Conservation (phyloP, 2,797 vertebrate species). For the Labeo calbasu region DNA sequence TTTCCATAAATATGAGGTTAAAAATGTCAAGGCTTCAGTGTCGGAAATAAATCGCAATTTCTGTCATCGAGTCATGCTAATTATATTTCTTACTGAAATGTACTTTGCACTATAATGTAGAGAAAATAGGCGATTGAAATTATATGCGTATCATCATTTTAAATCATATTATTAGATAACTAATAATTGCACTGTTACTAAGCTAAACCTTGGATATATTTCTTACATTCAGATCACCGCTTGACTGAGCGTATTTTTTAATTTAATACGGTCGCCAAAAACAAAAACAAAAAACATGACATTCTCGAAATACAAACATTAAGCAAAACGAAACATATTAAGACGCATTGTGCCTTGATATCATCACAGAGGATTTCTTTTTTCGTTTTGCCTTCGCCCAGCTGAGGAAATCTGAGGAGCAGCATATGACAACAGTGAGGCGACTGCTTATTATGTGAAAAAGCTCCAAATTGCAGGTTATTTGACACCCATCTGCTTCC, state of each 20-base stretch:
- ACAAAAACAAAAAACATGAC: not conserved
- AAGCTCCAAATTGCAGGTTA: slow-evolving; percentile 60
- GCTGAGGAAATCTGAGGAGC: slow-evolving; percentile 39
- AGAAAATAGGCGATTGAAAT: no score
- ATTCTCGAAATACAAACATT: not conserved
- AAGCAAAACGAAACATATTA: not conserved
- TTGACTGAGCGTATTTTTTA: no score
- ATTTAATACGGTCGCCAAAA: not conserved
- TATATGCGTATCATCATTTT: not conserved
- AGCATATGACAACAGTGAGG: slow-evolving; percentile 40
- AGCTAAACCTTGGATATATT: not conserved
- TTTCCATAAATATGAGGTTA: not conserved
- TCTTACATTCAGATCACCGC: not conserved
- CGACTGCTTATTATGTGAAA: slow-evolving; percentile 49
- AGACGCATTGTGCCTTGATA: not conserved
- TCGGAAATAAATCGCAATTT: not conserved
- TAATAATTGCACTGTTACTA: not conserved
- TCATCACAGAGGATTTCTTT: not conserved
- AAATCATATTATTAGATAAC: not conserved
- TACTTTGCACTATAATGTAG: no score
- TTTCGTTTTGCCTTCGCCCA: slow-evolving; percentile 12
- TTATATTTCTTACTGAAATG: not conserved
- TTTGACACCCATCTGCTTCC: slow-evolving; percentile 61
- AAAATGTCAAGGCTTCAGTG: not conserved
- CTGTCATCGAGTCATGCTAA: not conserved